These are phyloP conservation scores for Pseudobourletiella spinata DNA, from an alignment of 1,140 invertebrate genomes.

Conservation along the genomic window DNA sequence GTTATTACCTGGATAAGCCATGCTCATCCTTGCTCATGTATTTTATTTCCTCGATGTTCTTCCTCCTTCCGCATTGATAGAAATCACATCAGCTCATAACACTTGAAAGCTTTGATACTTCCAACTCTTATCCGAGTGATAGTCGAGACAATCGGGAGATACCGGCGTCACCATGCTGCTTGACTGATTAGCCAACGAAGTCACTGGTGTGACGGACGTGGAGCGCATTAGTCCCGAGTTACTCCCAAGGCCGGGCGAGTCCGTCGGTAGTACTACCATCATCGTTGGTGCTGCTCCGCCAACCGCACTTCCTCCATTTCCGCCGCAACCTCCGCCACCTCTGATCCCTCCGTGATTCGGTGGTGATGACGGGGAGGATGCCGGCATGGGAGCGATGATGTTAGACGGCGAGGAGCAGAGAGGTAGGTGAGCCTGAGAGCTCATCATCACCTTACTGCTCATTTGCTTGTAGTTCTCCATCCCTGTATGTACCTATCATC, in stretches of 20 bases:
- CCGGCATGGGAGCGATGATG: too few species aligned
- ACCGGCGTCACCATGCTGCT: conserved; percentile 1
- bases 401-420: not conserved
- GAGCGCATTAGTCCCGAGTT: not conserved
- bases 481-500: too few species aligned
- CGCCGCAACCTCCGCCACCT: too few species aligned
- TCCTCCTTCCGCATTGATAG: too few species aligned
- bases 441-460: conserved; percentile 2
- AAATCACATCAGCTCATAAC: conserved; percentile 36
- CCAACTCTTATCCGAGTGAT: conserved; percentile 24
- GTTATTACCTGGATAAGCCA: too few species aligned
- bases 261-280: not conserved
- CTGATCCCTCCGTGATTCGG: too few species aligned
- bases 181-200: not conserved
- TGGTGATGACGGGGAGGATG: not conserved
- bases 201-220: not conserved
- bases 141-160: conserved; percentile 6
- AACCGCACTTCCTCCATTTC: too few species aligned
- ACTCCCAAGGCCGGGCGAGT: not conserved
- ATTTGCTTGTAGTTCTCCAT: not conserved
- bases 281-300: not conserved
- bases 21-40: too few species aligned
- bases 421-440: not conserved
- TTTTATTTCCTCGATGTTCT: too few species aligned
- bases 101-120: conserved; percentile 39